phyloP scores from a whole-genome alignment of 2,888 invertebrate species.

The Gari tellinella region DNA sequence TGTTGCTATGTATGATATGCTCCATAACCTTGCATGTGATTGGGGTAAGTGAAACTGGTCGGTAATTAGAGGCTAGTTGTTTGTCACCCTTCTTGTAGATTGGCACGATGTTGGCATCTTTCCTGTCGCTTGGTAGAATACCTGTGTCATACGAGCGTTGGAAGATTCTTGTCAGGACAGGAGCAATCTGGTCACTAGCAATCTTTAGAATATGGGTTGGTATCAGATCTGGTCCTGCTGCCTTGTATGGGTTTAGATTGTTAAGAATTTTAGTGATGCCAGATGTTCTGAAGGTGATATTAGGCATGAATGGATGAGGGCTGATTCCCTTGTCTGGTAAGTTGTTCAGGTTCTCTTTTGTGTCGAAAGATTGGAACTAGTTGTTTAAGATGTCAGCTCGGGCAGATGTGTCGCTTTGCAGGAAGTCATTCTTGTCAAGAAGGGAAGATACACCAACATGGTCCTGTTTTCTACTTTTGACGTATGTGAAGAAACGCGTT shows the following conservation, averaged over 20 bases:
- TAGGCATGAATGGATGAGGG: slow-evolving; percentile 13
- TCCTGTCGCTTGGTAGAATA: too few species aligned
- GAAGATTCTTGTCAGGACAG: too few species aligned
- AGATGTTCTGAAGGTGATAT: slow-evolving; percentile 12
- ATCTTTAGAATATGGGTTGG: too few species aligned
- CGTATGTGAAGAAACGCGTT: slow-evolving; percentile 14
- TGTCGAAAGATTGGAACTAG: slow-evolving; percentile 33
- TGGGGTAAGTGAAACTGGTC: too few species aligned
- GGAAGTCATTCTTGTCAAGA: slow-evolving; percentile 18
- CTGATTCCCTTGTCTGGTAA: slow-evolving; percentile 11
- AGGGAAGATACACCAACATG: slow-evolving; percentile 20
- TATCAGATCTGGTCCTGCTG: too few species aligned
- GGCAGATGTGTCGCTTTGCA: slow-evolving; percentile 14
- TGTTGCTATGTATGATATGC: too few species aligned
- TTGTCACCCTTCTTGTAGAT: too few species aligned
- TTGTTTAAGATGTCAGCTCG: slow-evolving; percentile 30
- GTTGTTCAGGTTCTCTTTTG: slow-evolving; percentile 14
- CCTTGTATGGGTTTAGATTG: slow-evolving; percentile 28
- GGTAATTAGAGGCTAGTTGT: too few species aligned
- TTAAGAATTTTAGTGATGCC: slow-evolving; percentile 27
- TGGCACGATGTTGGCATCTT: too few species aligned
- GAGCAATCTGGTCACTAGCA: too few species aligned
- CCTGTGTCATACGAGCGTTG: too few species aligned
- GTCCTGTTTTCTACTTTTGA: slow-evolving; percentile 28
- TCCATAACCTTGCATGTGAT: too few species aligned